Percentiles rank a stretch among this genome's conserved stretches.
phyloP scores from a whole-genome alignment of 2,888 invertebrate genomes.

The Ormyrus thymus region DNA sequence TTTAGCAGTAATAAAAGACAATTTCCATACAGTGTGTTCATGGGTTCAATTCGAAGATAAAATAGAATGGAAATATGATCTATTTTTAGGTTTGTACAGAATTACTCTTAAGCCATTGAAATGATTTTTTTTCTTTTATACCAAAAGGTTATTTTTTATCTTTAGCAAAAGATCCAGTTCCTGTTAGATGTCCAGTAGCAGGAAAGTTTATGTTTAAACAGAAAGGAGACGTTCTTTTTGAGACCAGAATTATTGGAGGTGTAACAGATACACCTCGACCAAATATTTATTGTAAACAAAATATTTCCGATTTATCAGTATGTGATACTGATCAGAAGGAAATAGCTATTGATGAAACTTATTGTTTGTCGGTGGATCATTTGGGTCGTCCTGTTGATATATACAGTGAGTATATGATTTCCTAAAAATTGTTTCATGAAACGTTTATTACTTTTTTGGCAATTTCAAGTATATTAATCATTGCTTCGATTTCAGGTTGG shows the following conservation, averaged over 20 bases:
- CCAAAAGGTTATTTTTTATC: constrained; percentile 9
- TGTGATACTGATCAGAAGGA: constrained; percentile 97
- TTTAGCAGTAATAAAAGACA: constrained; percentile 90
- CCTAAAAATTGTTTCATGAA: too few relatives aligned
- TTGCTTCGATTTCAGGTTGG: constrained; percentile 78
- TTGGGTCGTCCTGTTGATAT: constrained; percentile 96
- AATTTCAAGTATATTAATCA: neutral
- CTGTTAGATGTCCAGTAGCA: constrained; percentile 95
- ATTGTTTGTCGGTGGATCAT: constrained; percentile 97
- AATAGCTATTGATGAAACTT: constrained; percentile 94
- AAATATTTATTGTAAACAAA: constrained; percentile 92
- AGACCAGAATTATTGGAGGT: constrained; percentile 95
- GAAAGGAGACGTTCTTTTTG: constrained; percentile 91
- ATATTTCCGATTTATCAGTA: constrained; percentile 96
- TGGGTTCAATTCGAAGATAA: constrained; percentile 94
- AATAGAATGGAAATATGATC: constrained; percentile 90
- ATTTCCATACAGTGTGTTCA: constrained; percentile 94
- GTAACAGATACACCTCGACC: constrained; percentile 96
- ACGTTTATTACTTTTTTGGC: too few relatives aligned
- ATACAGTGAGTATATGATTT: constrained; percentile 80
- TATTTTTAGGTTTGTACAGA: constrained; percentile 79
- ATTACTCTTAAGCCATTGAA: too few relatives aligned
- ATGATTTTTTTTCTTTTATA: constrained; percentile 2
- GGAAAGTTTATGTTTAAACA: constrained; percentile 97
- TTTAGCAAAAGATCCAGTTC: constrained; percentile 88